These are phyloP conservation scores for Nemopilema nomurai DNA, from an alignment of 30 jellyfish, hydroid and myxozoan species.

Conservation along the genomic window DNA sequence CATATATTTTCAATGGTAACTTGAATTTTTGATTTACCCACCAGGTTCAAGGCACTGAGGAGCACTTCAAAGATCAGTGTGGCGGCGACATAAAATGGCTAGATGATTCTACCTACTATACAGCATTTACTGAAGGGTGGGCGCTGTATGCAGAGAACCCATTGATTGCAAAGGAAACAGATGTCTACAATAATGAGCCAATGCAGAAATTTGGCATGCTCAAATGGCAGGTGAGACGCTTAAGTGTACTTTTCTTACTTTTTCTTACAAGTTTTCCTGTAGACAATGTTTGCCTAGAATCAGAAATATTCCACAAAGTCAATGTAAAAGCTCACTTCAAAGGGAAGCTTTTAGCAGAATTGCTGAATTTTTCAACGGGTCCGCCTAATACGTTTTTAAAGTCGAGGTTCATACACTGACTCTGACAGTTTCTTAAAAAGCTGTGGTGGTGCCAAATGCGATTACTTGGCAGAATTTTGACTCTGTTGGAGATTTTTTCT, in stretches of 20 bases:
- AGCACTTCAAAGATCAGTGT: slow-evolving; percentile 92
- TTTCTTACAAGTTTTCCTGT: not conserved
- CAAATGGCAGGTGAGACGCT: slow-evolving; percentile 92
- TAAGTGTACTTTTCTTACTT: not conserved
- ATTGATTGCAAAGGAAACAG: slow-evolving; percentile 91
- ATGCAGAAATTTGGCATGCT: slow-evolving; percentile 98
- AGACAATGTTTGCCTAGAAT: not conserved
- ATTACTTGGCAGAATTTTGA: too few relatives aligned
- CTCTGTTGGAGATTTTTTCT: too few relatives aligned
- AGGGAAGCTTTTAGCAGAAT: too few relatives aligned
- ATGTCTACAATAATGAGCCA: slow-evolving; percentile 75
- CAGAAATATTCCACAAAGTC: too few relatives aligned
- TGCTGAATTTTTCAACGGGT: too few relatives aligned
- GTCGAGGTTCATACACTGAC: too few relatives aligned
- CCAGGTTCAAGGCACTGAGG: slow-evolving; percentile 93
- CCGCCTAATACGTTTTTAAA: too few relatives aligned
- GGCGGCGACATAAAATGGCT: slow-evolving; percentile 94
- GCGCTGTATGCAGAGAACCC: slow-evolving; percentile 99
- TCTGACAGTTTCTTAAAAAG: too few relatives aligned
- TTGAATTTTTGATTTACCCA: not conserved
- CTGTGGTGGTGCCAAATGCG: too few relatives aligned
- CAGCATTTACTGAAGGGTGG: slow-evolving; percentile 99
- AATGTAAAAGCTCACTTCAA: too few relatives aligned
- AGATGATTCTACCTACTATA: slow-evolving; percentile 89
- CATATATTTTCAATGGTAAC: too few relatives aligned